Percentiles rank a stretch among this genome's conserved stretches.
Conservation (phyloP, 2,113 vertebrate genomes). For the Indri indri region DNA sequence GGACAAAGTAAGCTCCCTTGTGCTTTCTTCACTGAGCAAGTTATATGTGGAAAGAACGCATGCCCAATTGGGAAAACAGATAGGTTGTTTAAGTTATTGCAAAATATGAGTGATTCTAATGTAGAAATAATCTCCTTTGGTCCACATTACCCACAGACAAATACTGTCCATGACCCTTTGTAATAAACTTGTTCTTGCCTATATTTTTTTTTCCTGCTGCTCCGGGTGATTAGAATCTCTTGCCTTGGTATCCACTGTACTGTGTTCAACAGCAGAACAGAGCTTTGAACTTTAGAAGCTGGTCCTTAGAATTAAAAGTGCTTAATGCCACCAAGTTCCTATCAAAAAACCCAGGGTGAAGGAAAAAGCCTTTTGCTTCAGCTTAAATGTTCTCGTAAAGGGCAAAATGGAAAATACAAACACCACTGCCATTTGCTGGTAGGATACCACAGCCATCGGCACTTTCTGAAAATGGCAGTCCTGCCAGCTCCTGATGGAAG, state of each 20-base stretch:
- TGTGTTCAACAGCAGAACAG: not conserved
- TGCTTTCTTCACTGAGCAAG: not conserved
- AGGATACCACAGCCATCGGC: not conserved
- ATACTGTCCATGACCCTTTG: not conserved
- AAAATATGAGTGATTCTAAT: not conserved
- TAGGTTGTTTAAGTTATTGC: not conserved
- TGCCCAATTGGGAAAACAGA: not conserved
- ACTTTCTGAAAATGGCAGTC: not conserved
- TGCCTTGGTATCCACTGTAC: not conserved
- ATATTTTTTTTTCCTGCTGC: not conserved
- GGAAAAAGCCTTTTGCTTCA: slow-evolving; percentile 7
- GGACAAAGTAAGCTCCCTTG: not conserved
- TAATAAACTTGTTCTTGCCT: not conserved
- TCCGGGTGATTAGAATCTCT: not conserved
- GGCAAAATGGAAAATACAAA: slow-evolving; percentile 22
- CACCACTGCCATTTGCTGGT: not conserved
- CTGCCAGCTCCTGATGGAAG: not conserved
- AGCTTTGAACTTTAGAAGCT: slow-evolving; percentile 54
- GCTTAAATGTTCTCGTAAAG: slow-evolving; percentile 47
- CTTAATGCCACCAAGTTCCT: slow-evolving; percentile 38
- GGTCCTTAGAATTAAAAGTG: slow-evolving; percentile 31
- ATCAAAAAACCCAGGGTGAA: not conserved
- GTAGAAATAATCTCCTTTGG: not conserved
- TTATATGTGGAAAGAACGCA: not conserved
- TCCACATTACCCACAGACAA: not conserved